phyloP scores from a whole-genome alignment of 2,113 vertebrate species.

The Pteronura brasiliensis region DNA sequence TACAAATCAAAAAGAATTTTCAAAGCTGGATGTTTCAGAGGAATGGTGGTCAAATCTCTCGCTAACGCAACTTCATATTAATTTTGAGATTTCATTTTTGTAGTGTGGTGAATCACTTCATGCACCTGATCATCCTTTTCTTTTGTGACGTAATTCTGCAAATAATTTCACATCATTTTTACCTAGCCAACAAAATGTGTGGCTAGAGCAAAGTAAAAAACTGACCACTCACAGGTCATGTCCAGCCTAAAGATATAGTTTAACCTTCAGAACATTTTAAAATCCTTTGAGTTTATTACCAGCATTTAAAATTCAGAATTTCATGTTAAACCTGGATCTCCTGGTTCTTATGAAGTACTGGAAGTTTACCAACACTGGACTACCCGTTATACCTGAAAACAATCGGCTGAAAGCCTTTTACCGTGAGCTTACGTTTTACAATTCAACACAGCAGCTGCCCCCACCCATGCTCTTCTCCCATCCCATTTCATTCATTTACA shows the following conservation, averaged over 20 bases:
- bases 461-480: not conserved
- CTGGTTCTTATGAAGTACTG: not conserved
- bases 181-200: not conserved
- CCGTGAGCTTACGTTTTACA: not conserved
- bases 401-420: not conserved
- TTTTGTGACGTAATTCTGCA: not conserved
- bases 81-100: conserved; percentile 64
- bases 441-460: not conserved
- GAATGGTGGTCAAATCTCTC: conserved; percentile 72
- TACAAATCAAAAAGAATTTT: not conserved
- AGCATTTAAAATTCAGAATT: not conserved
- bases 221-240: not conserved
- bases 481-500: not conserved
- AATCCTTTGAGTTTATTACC: not conserved
- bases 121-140: not conserved
- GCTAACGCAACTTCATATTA: conserved; percentile 74
- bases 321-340: not conserved
- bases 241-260: not conserved
- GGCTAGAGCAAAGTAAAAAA: not conserved
- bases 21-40: conserved; percentile 42
- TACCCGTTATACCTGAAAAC: not conserved
- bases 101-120: not conserved
- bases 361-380: not conserved
- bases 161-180: not conserved
- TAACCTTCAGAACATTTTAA: not conserved